Evolutionary conservation across 1,140 invertebrate species (phyloP), one percentile per base, ranked within the genome.

Genomic region (Zophobas atratus): DNA sequence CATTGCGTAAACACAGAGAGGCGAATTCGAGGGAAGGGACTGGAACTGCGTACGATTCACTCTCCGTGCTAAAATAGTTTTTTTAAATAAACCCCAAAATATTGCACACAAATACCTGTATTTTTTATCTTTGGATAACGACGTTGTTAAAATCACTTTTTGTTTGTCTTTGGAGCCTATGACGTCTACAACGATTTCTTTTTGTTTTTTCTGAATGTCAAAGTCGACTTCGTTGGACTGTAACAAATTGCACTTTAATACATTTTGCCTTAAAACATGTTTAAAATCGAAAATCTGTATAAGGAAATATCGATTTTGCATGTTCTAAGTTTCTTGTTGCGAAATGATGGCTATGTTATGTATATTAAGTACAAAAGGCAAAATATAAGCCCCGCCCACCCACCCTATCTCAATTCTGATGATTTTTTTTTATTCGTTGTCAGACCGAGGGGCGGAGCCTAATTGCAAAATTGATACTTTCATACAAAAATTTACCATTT

Each of bases 21-120:
- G 94, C 96, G 90, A 98, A 98, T 86, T 97, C 95, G 56, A 98
- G 86, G n/a, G 94, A 96, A 1, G 96, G 89, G 51, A 94, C 92
- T 56, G 96, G 96, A 76, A 97, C 94, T 1, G 94, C 94, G 84
- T 92, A 93, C 0, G 93, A 94, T 82, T 94, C 90, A 49, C 91
- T 90, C 80, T 93, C 90, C 2, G 85, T 80, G 77, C 88, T 88
- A 75, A 76, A 85, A 83, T 74, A 6, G 48, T 34, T 60, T 4
- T 4, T 72, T 71, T 71, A 77, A 76, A 39, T 49, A 76, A 53
- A 32, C 36, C 5, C 48, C 70, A 43, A 57, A 20, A 20, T 57
- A 63, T 48, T 75, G 43, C 0, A 8, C 43, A 51, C 41, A 6
- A 53, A 82, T 81, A 88, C 87, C 85, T 89, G 82, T 91, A 91